Conservation (phyloP, 2,888 invertebrate species). For the Leistus spinibarbis region DNA sequence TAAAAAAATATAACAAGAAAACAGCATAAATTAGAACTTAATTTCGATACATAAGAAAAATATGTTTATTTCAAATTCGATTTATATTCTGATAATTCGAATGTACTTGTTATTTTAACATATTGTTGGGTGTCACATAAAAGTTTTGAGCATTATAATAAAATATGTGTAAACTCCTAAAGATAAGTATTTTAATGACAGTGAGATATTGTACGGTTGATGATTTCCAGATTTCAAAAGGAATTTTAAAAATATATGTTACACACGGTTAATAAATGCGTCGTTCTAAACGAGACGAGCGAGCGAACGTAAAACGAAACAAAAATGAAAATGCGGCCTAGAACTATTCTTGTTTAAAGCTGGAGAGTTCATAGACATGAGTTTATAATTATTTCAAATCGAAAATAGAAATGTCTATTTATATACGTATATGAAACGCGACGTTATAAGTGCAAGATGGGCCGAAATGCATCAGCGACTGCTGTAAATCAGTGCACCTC, state of each 20-base stretch:
- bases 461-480: neutral
- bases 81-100: neutral
- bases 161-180: neutral
- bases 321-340: neutral
- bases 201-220: neutral
- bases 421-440: constrained; percentile 1
- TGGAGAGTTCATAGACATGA: constrained; percentile 27
- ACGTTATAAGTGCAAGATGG: neutral
- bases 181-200: neutral
- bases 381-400: constrained; percentile 37
- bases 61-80: too few species aligned
- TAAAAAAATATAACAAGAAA: too few species aligned
- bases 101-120: neutral
- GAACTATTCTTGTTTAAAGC: neutral
- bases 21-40: too few species aligned
- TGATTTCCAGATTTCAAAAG: neutral
- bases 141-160: neutral
- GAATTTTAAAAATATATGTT: neutral
- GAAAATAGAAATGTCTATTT: constrained; percentile 33
- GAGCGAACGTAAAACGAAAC: neutral
- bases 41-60: too few species aligned
- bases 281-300: neutral
- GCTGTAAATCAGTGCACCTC: neutral
- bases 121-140: neutral
- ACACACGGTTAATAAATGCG: neutral